These are phyloP conservation scores for Micrasema minimum DNA, from an alignment of 1,140 invertebrate species.

Conservation along the genomic window DNA sequence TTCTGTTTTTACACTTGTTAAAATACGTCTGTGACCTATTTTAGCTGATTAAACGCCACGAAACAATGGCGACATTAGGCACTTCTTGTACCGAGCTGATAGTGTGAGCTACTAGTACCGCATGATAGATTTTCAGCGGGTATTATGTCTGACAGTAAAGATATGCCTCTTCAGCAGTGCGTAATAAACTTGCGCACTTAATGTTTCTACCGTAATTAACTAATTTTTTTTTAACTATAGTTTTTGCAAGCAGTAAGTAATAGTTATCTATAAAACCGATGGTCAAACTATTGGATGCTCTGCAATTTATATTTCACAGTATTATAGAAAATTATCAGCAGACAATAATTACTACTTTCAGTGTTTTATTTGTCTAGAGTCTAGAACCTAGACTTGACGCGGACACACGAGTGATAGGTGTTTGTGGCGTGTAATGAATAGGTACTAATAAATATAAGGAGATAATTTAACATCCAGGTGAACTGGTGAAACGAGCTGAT, in stretches of 20 bases:
- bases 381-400: too few relatives aligned
- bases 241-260: too few relatives aligned
- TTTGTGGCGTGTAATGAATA: conserved; percentile 3
- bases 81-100: conserved; percentile 4
- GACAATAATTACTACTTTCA: too few relatives aligned
- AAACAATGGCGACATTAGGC: conserved; percentile 26
- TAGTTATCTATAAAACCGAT: too few relatives aligned
- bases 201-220: too few relatives aligned
- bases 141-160: not conserved
- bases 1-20: conserved; percentile 22
- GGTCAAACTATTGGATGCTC: too few relatives aligned
- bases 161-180: not conserved
- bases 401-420: conserved; percentile 21
- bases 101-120: conserved; percentile 1
- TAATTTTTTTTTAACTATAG: too few relatives aligned
- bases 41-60: conserved; percentile 24
- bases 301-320: too few relatives aligned
- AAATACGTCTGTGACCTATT: conserved; percentile 32
- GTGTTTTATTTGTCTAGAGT: too few relatives aligned
- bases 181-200: too few relatives aligned
- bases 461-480: not conserved
- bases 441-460: not conserved
- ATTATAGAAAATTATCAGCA: too few relatives aligned
- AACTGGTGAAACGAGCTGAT: not conserved
- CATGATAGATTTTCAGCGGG: not conserved